Percentiles rank a stretch among this genome's conserved stretches.
These are phyloP conservation scores for Chaetodon trifasciatus DNA, from an alignment of 2,797 vertebrate genomes.

Conservation along the genomic window DNA sequence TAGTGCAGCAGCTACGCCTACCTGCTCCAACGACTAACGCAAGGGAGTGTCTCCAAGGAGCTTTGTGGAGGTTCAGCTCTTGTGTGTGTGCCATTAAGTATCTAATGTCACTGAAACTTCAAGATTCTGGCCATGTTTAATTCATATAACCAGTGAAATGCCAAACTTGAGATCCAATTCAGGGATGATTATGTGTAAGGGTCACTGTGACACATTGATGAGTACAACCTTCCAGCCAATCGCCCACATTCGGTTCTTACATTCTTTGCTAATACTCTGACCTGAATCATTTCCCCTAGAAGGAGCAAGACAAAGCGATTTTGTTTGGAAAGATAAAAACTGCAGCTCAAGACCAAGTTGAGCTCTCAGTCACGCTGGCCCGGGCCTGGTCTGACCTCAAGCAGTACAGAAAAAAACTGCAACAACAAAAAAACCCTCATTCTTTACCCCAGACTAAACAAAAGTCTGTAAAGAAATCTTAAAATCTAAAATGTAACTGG, in stretches of 20 bases:
- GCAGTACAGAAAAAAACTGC: not conserved
- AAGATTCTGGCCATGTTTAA: conserved; percentile 17
- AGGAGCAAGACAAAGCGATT: conserved; percentile 49
- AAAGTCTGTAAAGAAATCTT: conserved; percentile 5
- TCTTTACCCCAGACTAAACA: conserved; percentile 5
- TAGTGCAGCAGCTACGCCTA: conserved; percentile 61
- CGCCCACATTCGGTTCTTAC: conserved; percentile 34
- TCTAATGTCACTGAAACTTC: conserved; percentile 11
- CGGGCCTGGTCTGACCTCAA: conserved; percentile 24
- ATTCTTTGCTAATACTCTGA: conserved; percentile 62
- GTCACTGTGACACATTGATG: conserved; percentile 54
- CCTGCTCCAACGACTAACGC: conserved; percentile 53
- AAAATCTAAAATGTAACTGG: conserved; percentile 10
- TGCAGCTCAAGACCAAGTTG: conserved; percentile 27
- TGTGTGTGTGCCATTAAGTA: conserved; percentile 41
- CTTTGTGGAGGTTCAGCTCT: conserved; percentile 26
- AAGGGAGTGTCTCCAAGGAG: conserved; percentile 60
- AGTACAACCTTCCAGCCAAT: conserved; percentile 56
- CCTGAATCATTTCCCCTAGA: conserved; percentile 69
- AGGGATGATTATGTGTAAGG: conserved; percentile 10
- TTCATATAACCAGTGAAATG: conserved; percentile 15
- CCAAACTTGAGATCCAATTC: conserved; percentile 13
- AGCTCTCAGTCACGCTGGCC: conserved; percentile 16
- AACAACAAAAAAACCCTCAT: conserved; percentile 34
- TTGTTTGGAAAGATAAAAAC: conserved; percentile 47